phyloP scores from a whole-genome alignment of 2,113 vertebrate genomes.

The human region GRCh38 chr18:58173001-58173500 shows the following conservation, averaged over 20 bases:
- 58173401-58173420: neutral
- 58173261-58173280: neutral
- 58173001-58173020: neutral
- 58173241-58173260: neutral
- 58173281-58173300: neutral
- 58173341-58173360: neutral
- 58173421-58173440: neutral
- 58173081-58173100: neutral
- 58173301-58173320: neutral
- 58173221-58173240: neutral
- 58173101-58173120: slow-evolving; percentile 2
- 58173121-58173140: neutral
- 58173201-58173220: too few relatives aligned
- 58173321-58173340: neutral
- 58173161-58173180: neutral
- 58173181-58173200: neutral
- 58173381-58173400: neutral
- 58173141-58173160: neutral
- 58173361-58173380: neutral
- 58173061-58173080: neutral
- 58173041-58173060: neutral
- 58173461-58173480: neutral
- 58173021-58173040: neutral
- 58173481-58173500: neutral
- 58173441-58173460: neutral